phyloP scores from a whole-genome alignment of 2,888 invertebrate genomes.

The Drosophila yooni region DNA sequence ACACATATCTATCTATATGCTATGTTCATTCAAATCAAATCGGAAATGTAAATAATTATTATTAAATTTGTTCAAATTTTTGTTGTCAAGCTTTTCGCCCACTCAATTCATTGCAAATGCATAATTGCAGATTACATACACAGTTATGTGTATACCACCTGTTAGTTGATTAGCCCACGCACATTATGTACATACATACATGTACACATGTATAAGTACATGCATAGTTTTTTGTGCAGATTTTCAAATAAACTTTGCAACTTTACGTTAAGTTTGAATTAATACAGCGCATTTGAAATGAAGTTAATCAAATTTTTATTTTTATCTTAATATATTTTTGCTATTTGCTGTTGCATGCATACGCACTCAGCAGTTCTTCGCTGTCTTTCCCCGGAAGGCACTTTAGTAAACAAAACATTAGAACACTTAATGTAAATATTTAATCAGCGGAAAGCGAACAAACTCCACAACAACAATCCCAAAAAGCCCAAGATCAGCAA shows the following conservation, averaged over 20 bases:
- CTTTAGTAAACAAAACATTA: too few species aligned
- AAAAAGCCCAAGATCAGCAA: too few species aligned
- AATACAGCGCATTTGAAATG: background rate
- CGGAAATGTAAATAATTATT: background rate
- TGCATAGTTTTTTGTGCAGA: background rate
- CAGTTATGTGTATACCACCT: slow-evolving; percentile 25
- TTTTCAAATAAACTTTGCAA: background rate
- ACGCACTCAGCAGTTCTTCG: too few species aligned
- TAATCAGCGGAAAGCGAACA: too few species aligned
- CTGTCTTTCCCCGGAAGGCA: too few species aligned
- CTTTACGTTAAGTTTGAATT: background rate
- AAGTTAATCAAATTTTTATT: background rate
- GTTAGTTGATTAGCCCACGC: slow-evolving; percentile 36
- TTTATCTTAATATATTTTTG: too few species aligned
- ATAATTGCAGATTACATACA: background rate
- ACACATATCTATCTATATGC: background rate
- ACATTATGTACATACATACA: background rate
- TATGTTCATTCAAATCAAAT: background rate
- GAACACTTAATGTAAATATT: too few species aligned
- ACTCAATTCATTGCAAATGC: background rate
- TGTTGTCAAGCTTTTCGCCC: background rate
- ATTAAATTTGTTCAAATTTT: background rate
- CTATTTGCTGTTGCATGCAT: too few species aligned
- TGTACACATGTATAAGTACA: background rate
- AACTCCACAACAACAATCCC: too few species aligned